A percentile compares a stretch with the other conserved stretches of the same genome.
These are phyloP conservation scores for Drosophila ficusphila DNA, from an alignment of 1,140 invertebrate species.

Conservation along the genomic window DNA sequence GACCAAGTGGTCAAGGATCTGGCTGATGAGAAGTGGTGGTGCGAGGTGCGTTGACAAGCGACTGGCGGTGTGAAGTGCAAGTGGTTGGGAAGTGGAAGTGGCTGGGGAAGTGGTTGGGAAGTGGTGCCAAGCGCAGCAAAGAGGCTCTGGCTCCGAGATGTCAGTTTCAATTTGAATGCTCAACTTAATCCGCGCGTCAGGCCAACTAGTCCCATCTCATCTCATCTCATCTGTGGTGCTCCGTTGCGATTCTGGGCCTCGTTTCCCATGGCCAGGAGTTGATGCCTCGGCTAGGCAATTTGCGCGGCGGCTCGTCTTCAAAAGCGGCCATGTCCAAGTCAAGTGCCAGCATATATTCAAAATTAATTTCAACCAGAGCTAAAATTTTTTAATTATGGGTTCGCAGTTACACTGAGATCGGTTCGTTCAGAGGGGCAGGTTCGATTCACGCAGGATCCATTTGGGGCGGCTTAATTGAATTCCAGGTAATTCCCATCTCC, in stretches of 20 bases:
- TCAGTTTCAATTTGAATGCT: constrained; percentile 83
- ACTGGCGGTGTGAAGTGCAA: constrained; percentile 46
- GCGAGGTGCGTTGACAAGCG: constrained; percentile 45
- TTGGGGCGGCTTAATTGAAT: constrained; percentile 75
- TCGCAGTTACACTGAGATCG: constrained; percentile 47
- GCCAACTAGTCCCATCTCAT: constrained; percentile 38
- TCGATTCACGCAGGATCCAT: constrained; percentile 47
- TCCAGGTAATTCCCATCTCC: constrained; percentile 40
- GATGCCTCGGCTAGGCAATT: constrained; percentile 68
- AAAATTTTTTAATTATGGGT: constrained; percentile 81
- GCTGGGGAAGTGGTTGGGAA: constrained; percentile 22
- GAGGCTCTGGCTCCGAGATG: constrained; percentile 46
- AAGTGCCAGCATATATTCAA: constrained; percentile 71
- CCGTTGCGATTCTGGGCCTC: neutral
- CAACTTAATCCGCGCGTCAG: constrained; percentile 79
- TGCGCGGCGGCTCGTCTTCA: constrained; percentile 69
- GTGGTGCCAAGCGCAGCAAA: constrained; percentile 26
- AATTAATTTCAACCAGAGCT: constrained; percentile 80
- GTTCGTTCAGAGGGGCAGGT: constrained; percentile 26
- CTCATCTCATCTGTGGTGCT: constrained; percentile 33
- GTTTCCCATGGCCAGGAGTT: constrained; percentile 43
- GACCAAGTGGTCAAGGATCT: constrained; percentile 28
- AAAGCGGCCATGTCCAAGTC: constrained; percentile 68
- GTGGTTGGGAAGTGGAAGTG: constrained; percentile 27
- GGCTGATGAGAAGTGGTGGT: constrained; percentile 6